phyloP scores from a whole-genome alignment of 2,113 vertebrate genomes.

The Upupa epops region DNA sequence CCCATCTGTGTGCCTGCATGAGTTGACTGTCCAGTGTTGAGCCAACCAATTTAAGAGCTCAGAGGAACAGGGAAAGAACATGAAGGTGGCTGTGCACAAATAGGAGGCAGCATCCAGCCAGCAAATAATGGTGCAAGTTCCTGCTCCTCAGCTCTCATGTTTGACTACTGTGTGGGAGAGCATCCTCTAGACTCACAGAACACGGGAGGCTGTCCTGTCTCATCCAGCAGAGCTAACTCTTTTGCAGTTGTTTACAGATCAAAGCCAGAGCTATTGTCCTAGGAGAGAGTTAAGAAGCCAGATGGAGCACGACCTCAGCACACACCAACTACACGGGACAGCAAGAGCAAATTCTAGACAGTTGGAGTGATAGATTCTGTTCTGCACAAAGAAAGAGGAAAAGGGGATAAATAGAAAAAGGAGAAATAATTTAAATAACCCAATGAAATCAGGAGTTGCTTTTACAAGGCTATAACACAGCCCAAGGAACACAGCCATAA shows the following conservation, averaged over 20 bases:
- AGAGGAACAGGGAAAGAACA: rapidly evolving
- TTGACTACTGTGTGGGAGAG: rapidly evolving
- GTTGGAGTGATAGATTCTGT: background rate
- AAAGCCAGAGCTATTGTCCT: background rate
- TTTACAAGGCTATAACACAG: too few species aligned
- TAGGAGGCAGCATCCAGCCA: background rate
- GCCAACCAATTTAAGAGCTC: background rate
- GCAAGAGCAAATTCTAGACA: background rate
- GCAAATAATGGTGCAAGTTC: background rate
- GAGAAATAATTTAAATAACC: rapidly evolving
- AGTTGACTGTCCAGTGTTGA: background rate
- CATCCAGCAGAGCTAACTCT: background rate
- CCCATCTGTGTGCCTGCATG: background rate
- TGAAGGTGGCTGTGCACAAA: too few species aligned
- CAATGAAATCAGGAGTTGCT: background rate
- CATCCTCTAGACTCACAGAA: background rate
- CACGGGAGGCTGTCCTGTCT: background rate
- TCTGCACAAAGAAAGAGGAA: background rate
- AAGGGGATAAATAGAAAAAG: background rate
- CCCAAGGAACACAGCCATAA: too few species aligned
- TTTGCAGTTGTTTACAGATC: background rate
- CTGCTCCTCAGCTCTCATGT: background rate
- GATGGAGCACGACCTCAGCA: background rate
- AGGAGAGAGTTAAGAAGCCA: background rate
- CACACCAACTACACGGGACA: rapidly evolving